Conservation (phyloP, 1,140 invertebrate species). For the Zaprionus lachaisei region DNA sequence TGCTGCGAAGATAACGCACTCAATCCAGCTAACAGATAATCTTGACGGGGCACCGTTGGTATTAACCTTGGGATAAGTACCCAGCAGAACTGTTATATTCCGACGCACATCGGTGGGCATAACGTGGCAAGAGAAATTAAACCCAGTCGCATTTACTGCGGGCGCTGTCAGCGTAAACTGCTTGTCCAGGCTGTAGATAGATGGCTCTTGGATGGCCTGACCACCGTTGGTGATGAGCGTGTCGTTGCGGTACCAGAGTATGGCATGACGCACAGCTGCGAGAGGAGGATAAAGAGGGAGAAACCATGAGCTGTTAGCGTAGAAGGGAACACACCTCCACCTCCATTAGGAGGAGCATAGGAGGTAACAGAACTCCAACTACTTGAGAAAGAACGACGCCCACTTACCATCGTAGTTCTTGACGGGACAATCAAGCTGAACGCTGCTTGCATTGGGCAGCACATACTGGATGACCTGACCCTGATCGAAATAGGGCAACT, state of each 20-base stretch:
- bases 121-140: constrained; percentile 52
- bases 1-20: constrained; percentile 27
- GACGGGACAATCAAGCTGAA: constrained; percentile 64
- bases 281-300: not conserved
- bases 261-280: constrained; percentile 49
- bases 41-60: not conserved
- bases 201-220: constrained; percentile 17
- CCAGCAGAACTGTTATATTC: constrained; percentile 51
- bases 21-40: constrained; percentile 12
- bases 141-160: constrained; percentile 47
- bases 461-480: constrained; percentile 47
- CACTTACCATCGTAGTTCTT: constrained; percentile 68
- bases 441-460: constrained; percentile 30
- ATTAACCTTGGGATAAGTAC: constrained; percentile 26
- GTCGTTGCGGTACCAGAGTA: constrained; percentile 63
- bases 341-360: not conserved
- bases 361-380: not conserved
- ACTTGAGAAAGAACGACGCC: not conserved
- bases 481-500: constrained; percentile 60
- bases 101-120: constrained; percentile 38
- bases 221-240: constrained; percentile 39
- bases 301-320: not conserved
- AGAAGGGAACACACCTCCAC: not conserved
- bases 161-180: constrained; percentile 54
- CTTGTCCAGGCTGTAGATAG: constrained; percentile 50